These are phyloP conservation scores for Pygmarrhopalites habei DNA, from an alignment of 1,140 invertebrate genomes.

Conservation along the genomic window DNA sequence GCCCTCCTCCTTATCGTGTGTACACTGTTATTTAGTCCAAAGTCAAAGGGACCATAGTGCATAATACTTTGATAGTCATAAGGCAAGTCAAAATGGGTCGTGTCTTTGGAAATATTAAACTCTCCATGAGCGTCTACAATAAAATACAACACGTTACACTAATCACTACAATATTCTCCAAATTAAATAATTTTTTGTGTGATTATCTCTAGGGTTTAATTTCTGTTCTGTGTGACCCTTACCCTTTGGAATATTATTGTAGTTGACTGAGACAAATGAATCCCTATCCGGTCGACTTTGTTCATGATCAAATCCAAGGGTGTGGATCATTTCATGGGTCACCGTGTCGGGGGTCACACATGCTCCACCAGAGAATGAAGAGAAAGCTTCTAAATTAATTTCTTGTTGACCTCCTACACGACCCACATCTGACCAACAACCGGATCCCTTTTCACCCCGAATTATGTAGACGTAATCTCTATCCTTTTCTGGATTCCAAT, in stretches of 20 bases:
- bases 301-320: constrained; percentile 59
- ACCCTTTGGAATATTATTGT: constrained; percentile 53
- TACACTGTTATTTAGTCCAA: constrained; percentile 28
- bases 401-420: constrained; percentile 19
- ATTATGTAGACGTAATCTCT: constrained; percentile 23
- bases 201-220: too few relatives aligned
- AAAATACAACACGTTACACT: too few relatives aligned
- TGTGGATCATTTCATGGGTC: constrained; percentile 59
- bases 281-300: constrained; percentile 60
- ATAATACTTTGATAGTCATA: constrained; percentile 36
- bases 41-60: constrained; percentile 37
- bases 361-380: background rate
- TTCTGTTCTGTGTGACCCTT: too few relatives aligned
- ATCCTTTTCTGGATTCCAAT: constrained; percentile 6
- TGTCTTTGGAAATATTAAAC: too few relatives aligned
- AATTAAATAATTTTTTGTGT: too few relatives aligned
- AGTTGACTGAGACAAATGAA: constrained; percentile 54
- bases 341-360: constrained; percentile 54
- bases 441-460: constrained; percentile 13
- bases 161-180: too few relatives aligned
- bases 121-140: too few relatives aligned
- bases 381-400: constrained; percentile 5
- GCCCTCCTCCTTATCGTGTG: constrained; percentile 21
- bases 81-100: constrained; percentile 11
- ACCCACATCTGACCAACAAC: constrained; percentile 30